Evolutionary conservation across 2,888 invertebrate species (phyloP).

Genomic region (Salpingus planirostris): DNA sequence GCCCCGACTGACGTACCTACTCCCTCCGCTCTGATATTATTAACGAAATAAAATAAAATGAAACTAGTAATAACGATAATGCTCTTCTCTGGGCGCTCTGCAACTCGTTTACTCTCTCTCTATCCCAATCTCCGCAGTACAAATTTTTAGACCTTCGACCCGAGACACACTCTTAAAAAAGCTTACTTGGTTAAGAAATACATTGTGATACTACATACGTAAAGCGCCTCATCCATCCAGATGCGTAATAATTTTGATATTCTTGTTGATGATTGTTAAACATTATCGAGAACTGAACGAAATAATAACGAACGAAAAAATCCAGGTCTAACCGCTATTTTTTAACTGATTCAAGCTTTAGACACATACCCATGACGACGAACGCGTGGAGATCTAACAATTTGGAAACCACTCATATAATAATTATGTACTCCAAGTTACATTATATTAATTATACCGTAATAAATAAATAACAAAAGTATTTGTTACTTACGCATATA

Average conservation of each 20-base stretch:
- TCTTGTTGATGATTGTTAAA: too few species aligned
- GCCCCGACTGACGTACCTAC: conserved; percentile 39
- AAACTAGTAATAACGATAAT: conserved; percentile 32
- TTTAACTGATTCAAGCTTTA: conserved; percentile 20
- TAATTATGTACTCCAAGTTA: conserved; percentile 19
- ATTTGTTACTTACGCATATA: conserved; percentile 41
- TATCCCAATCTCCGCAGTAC: conserved; percentile 12
- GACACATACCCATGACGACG: conserved; percentile 6
- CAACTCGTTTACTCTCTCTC: conserved; percentile 20
- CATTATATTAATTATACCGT: conserved; percentile 22
- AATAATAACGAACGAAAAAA: too few species aligned
- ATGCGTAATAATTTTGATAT: conserved; percentile 11
- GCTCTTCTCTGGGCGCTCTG: conserved; percentile 36
- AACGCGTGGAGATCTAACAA: conserved; percentile 14
- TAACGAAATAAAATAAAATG: too few species aligned
- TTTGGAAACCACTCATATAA: conserved; percentile 15
- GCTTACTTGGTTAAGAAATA: conserved; percentile 16
- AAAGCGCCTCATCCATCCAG: conserved; percentile 8
- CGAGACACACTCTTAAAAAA: conserved; percentile 7
- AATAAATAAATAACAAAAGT: conserved; percentile 31
- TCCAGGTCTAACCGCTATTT: too few species aligned
- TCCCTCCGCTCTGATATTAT: conserved; percentile 36
- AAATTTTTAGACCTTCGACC: conserved; percentile 16
- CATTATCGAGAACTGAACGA: too few species aligned
- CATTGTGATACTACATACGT: conserved; percentile 14